These are phyloP conservation scores for Pica pica DNA, from an alignment of 2,113 vertebrate genomes.

Conservation along the genomic window DNA sequence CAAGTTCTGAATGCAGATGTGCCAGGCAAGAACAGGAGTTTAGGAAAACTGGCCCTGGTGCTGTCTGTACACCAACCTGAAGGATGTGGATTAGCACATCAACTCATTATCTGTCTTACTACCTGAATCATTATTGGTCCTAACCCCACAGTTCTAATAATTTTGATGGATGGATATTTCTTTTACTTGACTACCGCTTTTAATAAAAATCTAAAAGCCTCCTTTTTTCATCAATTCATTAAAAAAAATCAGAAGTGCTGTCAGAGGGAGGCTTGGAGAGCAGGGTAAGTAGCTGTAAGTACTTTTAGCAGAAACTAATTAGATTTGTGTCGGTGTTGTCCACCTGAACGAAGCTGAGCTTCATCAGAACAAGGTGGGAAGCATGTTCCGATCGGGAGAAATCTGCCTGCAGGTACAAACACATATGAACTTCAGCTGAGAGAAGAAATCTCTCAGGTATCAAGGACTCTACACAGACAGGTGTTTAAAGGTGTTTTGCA, in stretches of 20 bases:
- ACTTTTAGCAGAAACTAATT: conserved; percentile 2
- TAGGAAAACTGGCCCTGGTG: not conserved
- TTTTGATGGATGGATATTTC: not conserved
- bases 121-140: not conserved
- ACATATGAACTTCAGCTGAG: not conserved
- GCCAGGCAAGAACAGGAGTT: not conserved
- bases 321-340: not conserved
- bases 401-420: not conserved
- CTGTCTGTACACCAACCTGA: not conserved
- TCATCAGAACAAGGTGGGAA: not conserved
- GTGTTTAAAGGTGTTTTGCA: not conserved
- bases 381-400: not conserved
- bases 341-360: not conserved
- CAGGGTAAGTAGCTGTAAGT: not conserved
- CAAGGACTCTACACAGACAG: not conserved
- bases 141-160: not conserved
- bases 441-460: not conserved
- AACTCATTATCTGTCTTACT: not conserved
- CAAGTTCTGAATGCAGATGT: not conserved
- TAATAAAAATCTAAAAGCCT: not conserved
- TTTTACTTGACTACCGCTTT: not conserved
- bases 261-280: not conserved
- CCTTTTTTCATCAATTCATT: not conserved
- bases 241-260: not conserved
- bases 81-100: not conserved